Evolutionary conservation across 1,140 invertebrate species (phyloP).

Genomic region (Lysiphlebus fabarum): DNA sequence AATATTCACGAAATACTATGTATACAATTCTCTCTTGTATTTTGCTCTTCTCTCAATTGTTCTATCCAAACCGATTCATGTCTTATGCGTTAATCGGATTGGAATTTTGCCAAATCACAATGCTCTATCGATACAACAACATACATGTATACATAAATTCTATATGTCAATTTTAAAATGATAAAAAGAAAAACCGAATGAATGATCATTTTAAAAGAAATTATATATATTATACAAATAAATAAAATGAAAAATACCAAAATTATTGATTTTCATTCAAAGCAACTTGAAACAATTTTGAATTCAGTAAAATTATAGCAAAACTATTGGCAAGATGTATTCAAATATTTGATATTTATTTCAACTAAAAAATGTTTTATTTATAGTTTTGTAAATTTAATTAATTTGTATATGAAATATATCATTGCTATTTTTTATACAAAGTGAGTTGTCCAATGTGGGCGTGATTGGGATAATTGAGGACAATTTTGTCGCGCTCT

Average conservation of each 20-base stretch:
- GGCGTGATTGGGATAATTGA: slow-evolving; percentile 27
- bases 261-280: too few relatives aligned
- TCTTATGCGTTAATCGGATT: slow-evolving; percentile 34
- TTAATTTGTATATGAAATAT: too few relatives aligned
- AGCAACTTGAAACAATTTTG: too few relatives aligned
- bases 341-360: too few relatives aligned
- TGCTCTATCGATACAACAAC: slow-evolving; percentile 1
- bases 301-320: too few relatives aligned
- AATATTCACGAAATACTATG: slow-evolving; percentile 23
- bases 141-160: neutral
- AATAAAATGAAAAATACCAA: neutral
- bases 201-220: slow-evolving; percentile 5
- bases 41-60: slow-evolving; percentile 6
- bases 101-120: slow-evolving; percentile 27
- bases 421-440: too few relatives aligned
- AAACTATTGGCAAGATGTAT: too few relatives aligned
- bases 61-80: slow-evolving; percentile 25
- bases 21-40: too few relatives aligned
- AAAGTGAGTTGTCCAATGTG: slow-evolving; percentile 3
- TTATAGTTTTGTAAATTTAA: too few relatives aligned
- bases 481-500: slow-evolving; percentile 21
- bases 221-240: neutral
- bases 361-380: too few relatives aligned
- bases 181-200: neutral
- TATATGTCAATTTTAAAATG: neutral